These are phyloP conservation scores for Leptogaster cylindrica DNA, from an alignment of 2,888 invertebrate genomes.

Conservation along the genomic window DNA sequence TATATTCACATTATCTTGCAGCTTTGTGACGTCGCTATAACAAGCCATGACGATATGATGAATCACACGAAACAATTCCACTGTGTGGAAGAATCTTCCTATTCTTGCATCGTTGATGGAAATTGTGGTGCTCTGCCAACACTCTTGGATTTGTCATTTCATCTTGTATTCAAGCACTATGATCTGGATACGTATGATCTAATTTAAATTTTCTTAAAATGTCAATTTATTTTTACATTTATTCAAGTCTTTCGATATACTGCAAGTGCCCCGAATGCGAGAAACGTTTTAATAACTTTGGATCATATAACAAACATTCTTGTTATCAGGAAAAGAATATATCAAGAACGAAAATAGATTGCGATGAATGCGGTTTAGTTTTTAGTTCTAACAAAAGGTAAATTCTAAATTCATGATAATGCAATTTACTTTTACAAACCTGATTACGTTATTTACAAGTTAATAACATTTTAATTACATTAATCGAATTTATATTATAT, in stretches of 20 bases:
- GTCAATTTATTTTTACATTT: background rate
- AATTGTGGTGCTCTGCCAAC: slow-evolving; percentile 48
- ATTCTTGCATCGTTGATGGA: slow-evolving; percentile 52
- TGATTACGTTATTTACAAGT: background rate
- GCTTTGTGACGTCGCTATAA: slow-evolving; percentile 45
- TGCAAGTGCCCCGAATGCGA: slow-evolving; percentile 54
- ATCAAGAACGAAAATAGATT: slow-evolving; percentile 52
- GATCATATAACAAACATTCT: slow-evolving; percentile 58
- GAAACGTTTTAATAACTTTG: slow-evolving; percentile 55
- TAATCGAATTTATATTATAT: background rate
- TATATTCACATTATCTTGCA: slow-evolving; percentile 6
- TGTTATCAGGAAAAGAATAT: slow-evolving; percentile 54
- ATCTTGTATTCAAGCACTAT: slow-evolving; percentile 55
- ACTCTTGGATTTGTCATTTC: slow-evolving; percentile 52
- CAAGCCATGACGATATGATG: slow-evolving; percentile 44
- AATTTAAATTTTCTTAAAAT: too few species aligned
- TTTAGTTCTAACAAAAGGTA: slow-evolving; percentile 59
- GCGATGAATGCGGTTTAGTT: slow-evolving; percentile 52
- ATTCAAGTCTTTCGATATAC: slow-evolving; percentile 25
- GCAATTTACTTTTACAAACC: background rate
- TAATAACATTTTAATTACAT: background rate
- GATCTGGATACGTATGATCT: slow-evolving; percentile 49
- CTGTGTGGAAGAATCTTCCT: slow-evolving; percentile 41
- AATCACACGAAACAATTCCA: slow-evolving; percentile 44
- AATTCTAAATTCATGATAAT: too few species aligned